phyloP scores from a whole-genome alignment of 2,888 invertebrate genomes.

The Dione vanillae region DNA sequence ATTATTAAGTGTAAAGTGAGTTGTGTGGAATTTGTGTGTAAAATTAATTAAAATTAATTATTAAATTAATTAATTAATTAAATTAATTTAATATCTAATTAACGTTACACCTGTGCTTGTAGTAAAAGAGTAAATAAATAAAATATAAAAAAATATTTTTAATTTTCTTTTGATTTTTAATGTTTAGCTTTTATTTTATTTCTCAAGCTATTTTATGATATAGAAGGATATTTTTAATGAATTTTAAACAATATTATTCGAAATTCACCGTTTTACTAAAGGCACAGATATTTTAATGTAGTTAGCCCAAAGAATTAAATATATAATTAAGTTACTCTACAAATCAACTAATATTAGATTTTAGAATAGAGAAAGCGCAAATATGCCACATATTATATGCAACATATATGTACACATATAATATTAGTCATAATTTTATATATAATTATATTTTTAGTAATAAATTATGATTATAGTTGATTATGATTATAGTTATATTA shows the following conservation, averaged over 20 bases:
- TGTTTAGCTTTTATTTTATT: too few species aligned
- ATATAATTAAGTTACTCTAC: not conserved
- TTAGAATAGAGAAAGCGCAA: conserved; percentile 3
- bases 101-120: too few species aligned
- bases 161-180: too few species aligned
- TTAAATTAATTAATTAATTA: too few species aligned
- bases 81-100: too few species aligned
- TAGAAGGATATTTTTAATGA: not conserved
- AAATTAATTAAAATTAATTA: too few species aligned
- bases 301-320: not conserved
- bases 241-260: not conserved
- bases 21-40: conserved; percentile 4
- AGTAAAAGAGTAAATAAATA: too few species aligned
- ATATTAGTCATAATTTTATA: conserved; percentile 2
- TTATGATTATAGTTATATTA: not conserved
- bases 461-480: conserved; percentile 1
- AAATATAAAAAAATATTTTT: too few species aligned
- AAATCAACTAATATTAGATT: conserved; percentile 5
- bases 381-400: not conserved
- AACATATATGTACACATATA: not conserved
- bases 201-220: too few species aligned
- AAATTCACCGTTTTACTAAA: not conserved
- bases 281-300: conserved; percentile 12
- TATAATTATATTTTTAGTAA: conserved; percentile 2
- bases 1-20: not conserved